phyloP scores from a whole-genome alignment of 2,888 invertebrate species.

The Sphinx pinastri region DNA sequence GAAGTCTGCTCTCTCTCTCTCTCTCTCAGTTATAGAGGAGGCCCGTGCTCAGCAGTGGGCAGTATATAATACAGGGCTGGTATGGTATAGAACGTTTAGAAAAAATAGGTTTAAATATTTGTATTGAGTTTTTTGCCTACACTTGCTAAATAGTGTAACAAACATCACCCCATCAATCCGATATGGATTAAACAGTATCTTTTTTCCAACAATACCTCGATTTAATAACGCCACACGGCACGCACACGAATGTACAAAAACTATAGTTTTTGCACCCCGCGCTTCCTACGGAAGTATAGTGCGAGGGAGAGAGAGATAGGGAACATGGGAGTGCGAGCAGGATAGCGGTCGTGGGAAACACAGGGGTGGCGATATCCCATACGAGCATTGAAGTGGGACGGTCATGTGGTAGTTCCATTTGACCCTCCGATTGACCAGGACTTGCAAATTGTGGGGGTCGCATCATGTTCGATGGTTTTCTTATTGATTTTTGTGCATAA shows the following conservation, averaged over 20 bases:
- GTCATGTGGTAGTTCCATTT: slow-evolving; percentile 32
- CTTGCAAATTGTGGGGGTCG: slow-evolving; percentile 8
- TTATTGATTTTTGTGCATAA: not conserved
- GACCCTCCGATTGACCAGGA: slow-evolving; percentile 26
- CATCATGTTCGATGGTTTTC: not conserved
- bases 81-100: too few relatives aligned
- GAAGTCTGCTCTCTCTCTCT: too few relatives aligned
- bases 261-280: slow-evolving; percentile 75
- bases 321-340: slow-evolving; percentile 45
- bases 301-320: slow-evolving; percentile 44
- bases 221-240: slow-evolving; percentile 63
- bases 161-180: slow-evolving; percentile 11
- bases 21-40: too few relatives aligned
- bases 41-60: too few relatives aligned
- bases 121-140: not conserved
- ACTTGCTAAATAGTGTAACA: slow-evolving; percentile 1
- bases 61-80: too few relatives aligned
- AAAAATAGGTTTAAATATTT: too few relatives aligned
- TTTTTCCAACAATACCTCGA: slow-evolving; percentile 36
- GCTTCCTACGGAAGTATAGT: slow-evolving; percentile 76
- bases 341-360: slow-evolving; percentile 76
- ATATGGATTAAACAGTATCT: slow-evolving; percentile 20
- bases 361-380: slow-evolving; percentile 81
- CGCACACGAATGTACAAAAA: slow-evolving; percentile 75
- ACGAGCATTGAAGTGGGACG: slow-evolving; percentile 73